Evolutionary conservation across 2,888 invertebrate genomes (phyloP), one percentile per base, ranked within the genome.

Genomic region (Dicyrtoma fusca): DNA sequence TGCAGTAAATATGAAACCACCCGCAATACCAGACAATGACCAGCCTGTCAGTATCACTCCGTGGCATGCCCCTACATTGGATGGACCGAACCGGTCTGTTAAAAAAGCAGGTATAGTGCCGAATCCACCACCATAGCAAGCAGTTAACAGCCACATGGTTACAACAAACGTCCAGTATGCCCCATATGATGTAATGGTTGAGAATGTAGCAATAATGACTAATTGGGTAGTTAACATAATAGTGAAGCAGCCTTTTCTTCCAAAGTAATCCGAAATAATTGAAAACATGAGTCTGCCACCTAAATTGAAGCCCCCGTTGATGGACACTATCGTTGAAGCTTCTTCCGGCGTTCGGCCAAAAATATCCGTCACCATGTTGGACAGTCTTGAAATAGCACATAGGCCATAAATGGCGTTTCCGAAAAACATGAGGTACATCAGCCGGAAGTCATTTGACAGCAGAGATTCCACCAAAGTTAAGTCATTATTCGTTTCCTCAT

Each of bases 241-340:
- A 3, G 75, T n/a, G 45, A 73, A 79, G 62, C 75, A 76, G 44
- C 75, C 75, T 64, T 78, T 79, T n/a, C 78, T 25, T 44, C 79
- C 79, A 23, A 79, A 61, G 34, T 74, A 76, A 65, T 79, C 79
- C 0, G 78, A 78, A 1, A 74, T 8, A n/a, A 75, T 73, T 0
- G 79, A 74, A 34, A 77, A 76, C 8, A 74, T 11, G 17, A 79
- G 57, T 11, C 79, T 70, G 42, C 79, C 79, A 13, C 73, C 76
- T 17, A 79, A 69, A 64, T 79, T 79, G 17, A 79, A 77, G 1
- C 76, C 78, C 0, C 79, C 79, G 42, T 79, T 79, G 1, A 79
- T 74, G 1, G 78, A 71, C 0, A 79, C 79, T 65, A 77, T 63
- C 0, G 77, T 78, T 0, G 78, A 34, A 10, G 79, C 78, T 14